These are phyloP conservation scores for Bruchidius siliquastri DNA, from an alignment of 2,888 invertebrate genomes.

Conservation along the genomic window DNA sequence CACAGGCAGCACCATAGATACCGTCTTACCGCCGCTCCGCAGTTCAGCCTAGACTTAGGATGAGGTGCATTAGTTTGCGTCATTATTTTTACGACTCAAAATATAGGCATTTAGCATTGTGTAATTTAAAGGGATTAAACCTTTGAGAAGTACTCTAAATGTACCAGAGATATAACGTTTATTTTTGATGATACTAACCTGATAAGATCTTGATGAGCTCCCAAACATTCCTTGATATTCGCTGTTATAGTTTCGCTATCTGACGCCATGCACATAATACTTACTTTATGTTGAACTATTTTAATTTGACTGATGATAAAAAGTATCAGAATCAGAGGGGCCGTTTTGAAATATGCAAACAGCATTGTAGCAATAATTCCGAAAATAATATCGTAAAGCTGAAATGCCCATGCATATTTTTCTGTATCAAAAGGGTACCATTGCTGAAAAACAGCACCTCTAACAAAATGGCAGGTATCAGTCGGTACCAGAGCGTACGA, in stretches of 20 bases:
- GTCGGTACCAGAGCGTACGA: background rate
- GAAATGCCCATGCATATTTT: conserved; percentile 10
- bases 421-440: conserved; percentile 12
- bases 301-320: background rate
- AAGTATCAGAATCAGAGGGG: conserved; percentile 2
- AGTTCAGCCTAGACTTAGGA: too few species aligned
- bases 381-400: background rate
- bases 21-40: too few species aligned
- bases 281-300: background rate
- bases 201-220: background rate
- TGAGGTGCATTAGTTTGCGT: too few species aligned
- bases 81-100: too few species aligned
- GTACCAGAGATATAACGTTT: too few species aligned
- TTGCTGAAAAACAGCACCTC: conserved; percentile 10
- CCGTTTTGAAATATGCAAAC: conserved; percentile 1
- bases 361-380: background rate
- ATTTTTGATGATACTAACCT: background rate
- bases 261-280: background rate
- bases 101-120: too few species aligned
- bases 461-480: conserved; percentile 6
- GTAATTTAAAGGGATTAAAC: too few species aligned
- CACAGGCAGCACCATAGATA: too few species aligned
- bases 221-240: background rate
- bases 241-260: background rate
- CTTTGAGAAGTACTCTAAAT: too few species aligned